phyloP scores from a whole-genome alignment of 2,797 vertebrate genomes.

The Oreortyx pictus region DNA sequence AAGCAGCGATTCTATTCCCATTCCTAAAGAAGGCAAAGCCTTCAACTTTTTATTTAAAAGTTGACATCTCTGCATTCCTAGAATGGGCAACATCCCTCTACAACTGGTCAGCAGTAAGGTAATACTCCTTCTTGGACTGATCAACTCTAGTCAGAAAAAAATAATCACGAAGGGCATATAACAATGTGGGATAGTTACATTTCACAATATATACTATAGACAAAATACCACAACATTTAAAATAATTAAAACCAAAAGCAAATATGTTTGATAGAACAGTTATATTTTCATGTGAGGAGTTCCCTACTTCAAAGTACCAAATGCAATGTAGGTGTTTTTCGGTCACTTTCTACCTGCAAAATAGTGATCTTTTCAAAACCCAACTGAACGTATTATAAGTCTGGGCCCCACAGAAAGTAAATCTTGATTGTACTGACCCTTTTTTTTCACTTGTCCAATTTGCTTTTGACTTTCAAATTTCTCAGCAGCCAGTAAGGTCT shows the following conservation, averaged over 20 bases:
- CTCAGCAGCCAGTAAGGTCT: conserved; percentile 43
- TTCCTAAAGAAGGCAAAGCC: conserved; percentile 15
- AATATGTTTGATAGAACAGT: conserved; percentile 37
- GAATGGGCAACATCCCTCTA: neutral
- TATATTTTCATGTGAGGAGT: neutral
- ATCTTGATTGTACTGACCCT: neutral
- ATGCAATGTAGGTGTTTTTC: conserved; percentile 6
- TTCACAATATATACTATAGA: conserved; percentile 65
- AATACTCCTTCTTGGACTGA: conserved; percentile 11
- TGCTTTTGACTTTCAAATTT: conserved; percentile 28
- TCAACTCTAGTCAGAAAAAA: conserved; percentile 16
- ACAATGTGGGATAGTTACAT: conserved; percentile 43
- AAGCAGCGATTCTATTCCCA: conserved; percentile 17
- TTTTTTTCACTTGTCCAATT: conserved; percentile 7
- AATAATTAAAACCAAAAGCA: conserved; percentile 54
- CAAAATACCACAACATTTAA: conserved; percentile 69
- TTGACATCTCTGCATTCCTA: neutral
- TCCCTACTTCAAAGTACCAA: conserved; percentile 12
- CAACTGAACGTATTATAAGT: neutral
- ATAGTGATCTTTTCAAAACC: conserved; percentile 46
- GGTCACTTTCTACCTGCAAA: conserved; percentile 30
- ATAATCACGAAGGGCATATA: neutral
- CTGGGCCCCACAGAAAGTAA: conserved; percentile 11
- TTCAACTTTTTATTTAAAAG: neutral
- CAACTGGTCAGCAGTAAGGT: conserved; percentile 14